Evolutionary conservation across 2,888 invertebrate species (phyloP).

Genomic region (Drosophila gaucha): DNA sequence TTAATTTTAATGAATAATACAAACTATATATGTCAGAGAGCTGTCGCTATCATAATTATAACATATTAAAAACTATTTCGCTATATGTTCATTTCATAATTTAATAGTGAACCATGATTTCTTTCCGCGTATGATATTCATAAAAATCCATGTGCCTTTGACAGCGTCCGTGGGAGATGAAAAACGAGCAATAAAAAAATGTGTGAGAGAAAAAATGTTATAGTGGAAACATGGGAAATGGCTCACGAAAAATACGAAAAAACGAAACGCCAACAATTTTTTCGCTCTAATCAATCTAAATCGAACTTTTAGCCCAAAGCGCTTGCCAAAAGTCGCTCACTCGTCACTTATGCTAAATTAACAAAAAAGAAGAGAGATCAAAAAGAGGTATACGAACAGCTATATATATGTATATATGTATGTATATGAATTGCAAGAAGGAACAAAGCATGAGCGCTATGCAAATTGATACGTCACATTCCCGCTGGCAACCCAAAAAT

Average conservation of each 20-base stretch:
- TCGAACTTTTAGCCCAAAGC: constrained; percentile 65
- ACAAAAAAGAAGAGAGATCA: constrained; percentile 50
- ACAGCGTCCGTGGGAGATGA: constrained; percentile 10
- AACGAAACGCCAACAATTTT: constrained; percentile 69
- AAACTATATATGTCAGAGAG: constrained; percentile 12
- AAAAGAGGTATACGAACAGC: constrained; percentile 8
- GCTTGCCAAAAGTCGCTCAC: constrained; percentile 73
- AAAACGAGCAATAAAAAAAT: constrained; percentile 12
- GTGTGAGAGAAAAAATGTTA: not conserved
- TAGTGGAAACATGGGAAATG: constrained; percentile 6
- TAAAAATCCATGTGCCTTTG: constrained; percentile 28
- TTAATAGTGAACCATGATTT: constrained; percentile 24
- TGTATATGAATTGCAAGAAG: not conserved
- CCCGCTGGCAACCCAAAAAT: constrained; percentile 53
- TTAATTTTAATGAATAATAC: constrained; percentile 30
- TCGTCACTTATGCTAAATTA: constrained; percentile 79
- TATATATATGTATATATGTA: constrained; percentile 3
- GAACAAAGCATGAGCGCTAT: constrained; percentile 13
- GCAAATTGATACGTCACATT: constrained; percentile 53
- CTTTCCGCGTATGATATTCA: constrained; percentile 1
- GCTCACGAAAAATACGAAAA: constrained; percentile 13
- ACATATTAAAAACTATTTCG: constrained; percentile 27
- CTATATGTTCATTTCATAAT: constrained; percentile 3
- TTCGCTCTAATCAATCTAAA: constrained; percentile 77
- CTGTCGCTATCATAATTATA: constrained; percentile 41